Base-by-base conservation (phyloP, 2,797 vertebrate species). In the Apogon talboti region DNA sequence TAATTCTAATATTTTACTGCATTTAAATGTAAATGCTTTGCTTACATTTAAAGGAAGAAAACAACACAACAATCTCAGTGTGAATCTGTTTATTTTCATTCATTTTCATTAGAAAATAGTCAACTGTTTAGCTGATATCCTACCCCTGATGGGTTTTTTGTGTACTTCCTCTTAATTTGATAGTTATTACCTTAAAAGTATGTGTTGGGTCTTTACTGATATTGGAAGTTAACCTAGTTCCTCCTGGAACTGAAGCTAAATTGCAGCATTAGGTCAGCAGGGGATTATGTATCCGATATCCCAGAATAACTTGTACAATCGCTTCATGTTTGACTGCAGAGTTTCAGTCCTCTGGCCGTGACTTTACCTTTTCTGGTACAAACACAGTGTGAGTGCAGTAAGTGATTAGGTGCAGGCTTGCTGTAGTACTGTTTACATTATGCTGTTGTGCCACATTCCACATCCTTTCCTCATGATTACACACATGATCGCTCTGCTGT, bases 331-430 rank as follows among this genome's bases (percentile, higher is more conserved):
- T 52, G 43, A 21, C 11, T 40, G 40, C 53, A 56, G 40, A 30
- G n/a, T 1, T 33, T 13, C 16, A 45, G 48, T 35, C 55, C 47
- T 59, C 60, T 60, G 35, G 33, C 19, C 14, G 45, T 16, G 19
- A 60, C 37, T 83, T 78, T 53, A 59, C 56, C 30, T 57, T 75
- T 60, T 58, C 61, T 13, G 50, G 35, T 54, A 46, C 73, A 81
- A 74, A 55, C 64, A 35, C 24, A 33, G 35, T 43, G 7, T 11
- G 19, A 65, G 42, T 33, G 15, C 15, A 54, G 47, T 54, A 47
- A 80, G 70, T 76, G 65, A 68, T 84, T 49, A 62, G 62, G 28
- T 61, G 49, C 63, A 46, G 30, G 0, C 49, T 61, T 64, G 41
- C 59, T 49, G 33, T 11, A 51, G 47, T 30, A 28, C 11, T 8